Evolutionary conservation across 2,797 vertebrate genomes (phyloP), one percentile per base, ranked within the genome.

Genomic region (Pagetopsis macropterus): DNA sequence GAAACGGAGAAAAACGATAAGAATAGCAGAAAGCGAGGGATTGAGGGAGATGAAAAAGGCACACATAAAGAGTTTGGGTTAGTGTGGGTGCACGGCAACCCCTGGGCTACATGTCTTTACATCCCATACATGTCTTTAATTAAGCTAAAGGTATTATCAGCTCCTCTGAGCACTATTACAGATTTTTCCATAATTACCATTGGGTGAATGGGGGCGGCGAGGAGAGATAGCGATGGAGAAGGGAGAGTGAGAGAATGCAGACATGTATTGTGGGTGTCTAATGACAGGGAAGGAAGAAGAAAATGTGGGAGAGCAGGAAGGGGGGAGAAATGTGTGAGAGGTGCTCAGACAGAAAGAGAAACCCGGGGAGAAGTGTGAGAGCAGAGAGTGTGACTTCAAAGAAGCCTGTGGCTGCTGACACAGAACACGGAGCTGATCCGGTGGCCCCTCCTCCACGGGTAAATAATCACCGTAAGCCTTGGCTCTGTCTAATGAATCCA

Each of bases 91-190:
- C 83, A 84, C 76, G 68, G 83, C 70, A 86, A 84, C 87, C 93
- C 88, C 85, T 75, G 67, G 90, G 91, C 91, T 91, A 88, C 91
- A 91, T 93, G 92, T 93, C 94, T 93, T 94, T 93, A 91, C 91
- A 93, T 94, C 91, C 89, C 68, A 84, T 93, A 92, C 93, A 94
- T 87, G 92, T 92, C 91, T 94, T 95, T 94, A 95, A 95, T 95
- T 95, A 95, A 94, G 88, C 92, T 91, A 91, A 94, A 92, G 91
- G 91, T 94, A 91, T 93, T 94, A 94, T 94, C 92, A 88, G 88
- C 75, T 89, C 93, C 91, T 93, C 90, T 83, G 93, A 94, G 92
- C 91, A 82, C 90, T 85, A 91, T 89, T 93, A 91, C 88, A 89
- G 88, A 92, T 90, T 91, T 89, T 86, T 93, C 88, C 83, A 91